phyloP scores from a whole-genome alignment of 2,888 invertebrate species.

The Acanthosepion esculentum region DNA sequence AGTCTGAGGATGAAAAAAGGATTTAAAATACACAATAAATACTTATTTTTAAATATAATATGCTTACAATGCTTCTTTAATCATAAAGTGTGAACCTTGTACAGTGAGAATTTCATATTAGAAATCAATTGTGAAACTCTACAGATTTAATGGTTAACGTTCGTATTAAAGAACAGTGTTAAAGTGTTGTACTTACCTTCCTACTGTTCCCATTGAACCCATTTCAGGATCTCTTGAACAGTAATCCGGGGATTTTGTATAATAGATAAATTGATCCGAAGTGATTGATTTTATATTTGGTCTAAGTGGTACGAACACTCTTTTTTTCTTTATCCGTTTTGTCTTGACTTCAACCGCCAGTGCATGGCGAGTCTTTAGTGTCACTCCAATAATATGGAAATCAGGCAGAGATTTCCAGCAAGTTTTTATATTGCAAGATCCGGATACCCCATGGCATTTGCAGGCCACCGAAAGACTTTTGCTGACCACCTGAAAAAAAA shows the following conservation, averaged over 20 bases:
- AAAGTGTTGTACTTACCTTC: slow-evolving; percentile 79
- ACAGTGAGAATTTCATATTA: no score
- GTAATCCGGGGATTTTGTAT: slow-evolving; percentile 88
- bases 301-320: slow-evolving; percentile 73
- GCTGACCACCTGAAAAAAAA: slow-evolving; percentile 79
- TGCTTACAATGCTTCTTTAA: background rate
- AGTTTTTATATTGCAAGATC: slow-evolving; percentile 87
- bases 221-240: slow-evolving; percentile 84
- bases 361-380: slow-evolving; percentile 80
- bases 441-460: slow-evolving; percentile 89
- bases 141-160: no score
- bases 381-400: slow-evolving; percentile 77
- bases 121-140: no score
- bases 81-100: no score
- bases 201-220: slow-evolving; percentile 85
- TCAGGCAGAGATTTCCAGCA: slow-evolving; percentile 85
- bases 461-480: slow-evolving; percentile 81
- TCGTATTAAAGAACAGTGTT: no score
- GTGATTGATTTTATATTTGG: slow-evolving; percentile 74
- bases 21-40: no score
- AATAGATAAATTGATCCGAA: slow-evolving; percentile 82
- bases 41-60: no score
- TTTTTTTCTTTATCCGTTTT: slow-evolving; percentile 60
- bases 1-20: background rate
- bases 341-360: slow-evolving; percentile 73